Conservation (phyloP, 2,797 vertebrate species). For the Clarias pachynema region DNA sequence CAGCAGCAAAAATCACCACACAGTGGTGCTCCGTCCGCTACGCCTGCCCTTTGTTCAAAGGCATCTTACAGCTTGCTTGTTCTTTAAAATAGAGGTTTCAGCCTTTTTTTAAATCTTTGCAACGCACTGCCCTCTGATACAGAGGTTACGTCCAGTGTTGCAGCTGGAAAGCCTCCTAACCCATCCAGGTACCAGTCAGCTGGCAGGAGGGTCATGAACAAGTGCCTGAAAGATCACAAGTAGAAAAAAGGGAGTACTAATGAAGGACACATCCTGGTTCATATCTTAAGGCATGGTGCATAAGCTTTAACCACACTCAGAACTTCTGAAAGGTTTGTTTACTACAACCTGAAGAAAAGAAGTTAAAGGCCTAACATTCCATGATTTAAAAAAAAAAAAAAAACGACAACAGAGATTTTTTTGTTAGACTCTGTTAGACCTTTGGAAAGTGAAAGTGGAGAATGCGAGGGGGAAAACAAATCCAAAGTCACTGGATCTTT, state of each 20-base stretch:
- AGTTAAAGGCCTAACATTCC: not conserved
- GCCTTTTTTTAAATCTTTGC: not conserved
- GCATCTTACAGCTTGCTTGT: slow-evolving; percentile 25
- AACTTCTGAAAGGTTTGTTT: not conserved
- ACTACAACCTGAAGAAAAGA: not conserved
- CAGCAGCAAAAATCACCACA: slow-evolving; percentile 55
- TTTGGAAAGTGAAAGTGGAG: not conserved
- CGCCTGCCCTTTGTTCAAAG: slow-evolving; percentile 25
- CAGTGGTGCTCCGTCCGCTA: slow-evolving; percentile 49
- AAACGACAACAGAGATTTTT: too few species aligned
- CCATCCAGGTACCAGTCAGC: slow-evolving; percentile 23
- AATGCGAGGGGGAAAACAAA: not conserved
- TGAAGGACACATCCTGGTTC: not conserved
- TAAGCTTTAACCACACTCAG: slow-evolving; percentile 30
- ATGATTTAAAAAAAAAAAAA: too few species aligned
- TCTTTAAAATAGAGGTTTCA: not conserved
- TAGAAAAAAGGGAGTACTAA: slow-evolving; percentile 6
- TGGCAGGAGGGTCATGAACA: slow-evolving; percentile 39
- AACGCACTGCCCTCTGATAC: slow-evolving; percentile 62
- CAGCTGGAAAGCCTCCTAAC: slow-evolving; percentile 30
- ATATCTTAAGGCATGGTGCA: slow-evolving; percentile 35
- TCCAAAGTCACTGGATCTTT: not conserved
- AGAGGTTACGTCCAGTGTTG: slow-evolving; percentile 56
- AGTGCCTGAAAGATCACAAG: slow-evolving; percentile 13
- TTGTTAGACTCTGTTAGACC: not conserved